Percentiles rank a stretch among this genome's conserved stretches.
phyloP scores from a whole-genome alignment of 2,797 vertebrate genomes.

The Myotis planiceps region DNA sequence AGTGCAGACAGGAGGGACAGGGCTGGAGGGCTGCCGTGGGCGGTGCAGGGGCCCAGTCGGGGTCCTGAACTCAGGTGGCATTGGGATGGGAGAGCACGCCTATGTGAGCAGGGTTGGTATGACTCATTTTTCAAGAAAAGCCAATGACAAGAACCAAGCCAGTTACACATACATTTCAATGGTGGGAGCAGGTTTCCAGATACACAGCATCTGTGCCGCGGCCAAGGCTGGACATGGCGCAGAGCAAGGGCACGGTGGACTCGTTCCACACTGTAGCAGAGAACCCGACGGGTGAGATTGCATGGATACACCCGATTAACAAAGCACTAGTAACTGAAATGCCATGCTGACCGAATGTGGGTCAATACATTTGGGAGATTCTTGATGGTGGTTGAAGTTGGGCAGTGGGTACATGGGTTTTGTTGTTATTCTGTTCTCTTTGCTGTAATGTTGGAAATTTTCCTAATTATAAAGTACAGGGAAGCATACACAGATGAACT shows the following conservation, averaged over 20 bases:
- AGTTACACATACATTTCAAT: neutral
- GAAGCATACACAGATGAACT: too few relatives aligned
- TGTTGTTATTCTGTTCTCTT: neutral
- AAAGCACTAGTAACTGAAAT: neutral
- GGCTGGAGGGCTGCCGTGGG: too few relatives aligned
- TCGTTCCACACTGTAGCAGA: accelerated
- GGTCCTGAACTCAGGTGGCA: neutral
- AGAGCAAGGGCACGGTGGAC: neutral
- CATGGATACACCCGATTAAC: neutral
- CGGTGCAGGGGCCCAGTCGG: neutral
- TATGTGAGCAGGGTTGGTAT: neutral
- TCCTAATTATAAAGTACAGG: neutral
- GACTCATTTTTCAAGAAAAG: neutral
- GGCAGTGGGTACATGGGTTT: neutral
- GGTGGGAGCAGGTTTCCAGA: neutral
- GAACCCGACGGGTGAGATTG: neutral
- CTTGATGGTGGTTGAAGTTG: neutral
- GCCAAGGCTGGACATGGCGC: neutral
- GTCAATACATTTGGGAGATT: neutral
- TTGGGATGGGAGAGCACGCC: neutral
- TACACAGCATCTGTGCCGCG: neutral
- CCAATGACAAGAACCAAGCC: neutral
- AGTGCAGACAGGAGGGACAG: neutral
- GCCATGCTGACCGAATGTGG: neutral
- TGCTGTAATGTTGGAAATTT: neutral